phyloP scores from a whole-genome alignment of 1,140 invertebrate genomes.

The Lepidurus packardi region DNA sequence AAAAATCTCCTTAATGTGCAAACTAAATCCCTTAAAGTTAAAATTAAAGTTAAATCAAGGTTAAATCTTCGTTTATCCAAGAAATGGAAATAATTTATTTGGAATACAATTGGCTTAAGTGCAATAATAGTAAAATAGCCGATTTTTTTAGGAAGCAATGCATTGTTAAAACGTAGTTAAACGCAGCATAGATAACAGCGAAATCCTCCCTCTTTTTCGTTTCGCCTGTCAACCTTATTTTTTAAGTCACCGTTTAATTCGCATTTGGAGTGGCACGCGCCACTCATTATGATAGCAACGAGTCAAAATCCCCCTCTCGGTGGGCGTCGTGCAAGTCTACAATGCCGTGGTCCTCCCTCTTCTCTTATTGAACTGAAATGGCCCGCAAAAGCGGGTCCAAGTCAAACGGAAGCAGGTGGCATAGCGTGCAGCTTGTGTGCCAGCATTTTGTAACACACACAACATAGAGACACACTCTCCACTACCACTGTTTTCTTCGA shows the following conservation, averaged over 20 bases:
- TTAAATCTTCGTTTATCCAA: too few relatives aligned
- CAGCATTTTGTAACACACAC: background rate
- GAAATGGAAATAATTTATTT: too few relatives aligned
- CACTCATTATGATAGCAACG: slow-evolving; percentile 15
- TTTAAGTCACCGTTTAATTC: background rate
- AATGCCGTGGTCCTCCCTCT: background rate
- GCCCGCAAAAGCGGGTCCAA: background rate
- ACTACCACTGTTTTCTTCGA: background rate
- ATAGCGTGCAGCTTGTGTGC: slow-evolving; percentile 11
- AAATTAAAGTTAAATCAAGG: too few relatives aligned
- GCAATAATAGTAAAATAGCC: too few relatives aligned
- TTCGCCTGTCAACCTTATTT: background rate
- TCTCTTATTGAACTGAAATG: background rate
- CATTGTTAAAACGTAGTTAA: too few relatives aligned
- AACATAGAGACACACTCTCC: too few relatives aligned
- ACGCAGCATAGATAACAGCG: too few relatives aligned
- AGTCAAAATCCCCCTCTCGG: background rate
- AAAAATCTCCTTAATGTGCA: too few relatives aligned
- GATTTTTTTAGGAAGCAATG: too few relatives aligned
- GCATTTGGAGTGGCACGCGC: slow-evolving; percentile 4
- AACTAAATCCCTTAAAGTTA: too few relatives aligned
- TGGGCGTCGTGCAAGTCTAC: background rate
- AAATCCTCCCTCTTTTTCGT: background rate
- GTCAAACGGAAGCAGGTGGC: background rate
- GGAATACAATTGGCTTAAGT: too few relatives aligned